Evolutionary conservation across 2,113 vertebrate genomes (phyloP), one percentile per base, ranked within the genome.

Genomic region (Calyptommatus sinebrachiatus): DNA sequence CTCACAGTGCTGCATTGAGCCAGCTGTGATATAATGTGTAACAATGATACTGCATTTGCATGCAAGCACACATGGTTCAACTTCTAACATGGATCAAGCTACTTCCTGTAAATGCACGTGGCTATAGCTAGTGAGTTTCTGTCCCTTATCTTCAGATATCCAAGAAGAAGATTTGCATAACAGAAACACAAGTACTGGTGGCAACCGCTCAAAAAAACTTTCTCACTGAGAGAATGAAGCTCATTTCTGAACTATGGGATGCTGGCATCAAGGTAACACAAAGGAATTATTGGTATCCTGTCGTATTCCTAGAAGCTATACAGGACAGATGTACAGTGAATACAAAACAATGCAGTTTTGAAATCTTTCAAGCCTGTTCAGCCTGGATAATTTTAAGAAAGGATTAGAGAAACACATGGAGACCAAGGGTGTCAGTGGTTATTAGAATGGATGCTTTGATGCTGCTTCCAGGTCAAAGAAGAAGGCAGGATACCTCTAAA

Each of bases 141-240:
- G 4, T 91, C 7, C 91, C 28, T 90, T 26, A 26, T 28, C 63
- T 66, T 69, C 78, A 96, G 93, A 86, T 74, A 69, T 89, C 85
- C 46, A 89, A 89, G 84, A 79, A 96, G 92, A 97, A 93, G 83
- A 76, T 99, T 70, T 95, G 96, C 2, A 96, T 96, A 1, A 98
- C 97, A 24, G 97, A 99, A 89, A 97, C 97, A 0, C 94, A 99
- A 90, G 96, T 99, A 69, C 93, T 99, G 93, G 97, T 99, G 82
- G 97, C 95, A 0, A 95, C 98, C 1, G 97, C 98, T 1, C 98
- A 99, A 85, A 98, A 97, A 89, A 95, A 96, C 80, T 94, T 98
- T 28, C 92, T 99, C 8, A 92, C 95, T 68, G 96, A 96, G 70
- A 95, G 95, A 75, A 88, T 99, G 85, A 96, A 93, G 80, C 94